phyloP scores from a whole-genome alignment of 2,113 vertebrate species.

The Datnioides undecimradiatus region DNA sequence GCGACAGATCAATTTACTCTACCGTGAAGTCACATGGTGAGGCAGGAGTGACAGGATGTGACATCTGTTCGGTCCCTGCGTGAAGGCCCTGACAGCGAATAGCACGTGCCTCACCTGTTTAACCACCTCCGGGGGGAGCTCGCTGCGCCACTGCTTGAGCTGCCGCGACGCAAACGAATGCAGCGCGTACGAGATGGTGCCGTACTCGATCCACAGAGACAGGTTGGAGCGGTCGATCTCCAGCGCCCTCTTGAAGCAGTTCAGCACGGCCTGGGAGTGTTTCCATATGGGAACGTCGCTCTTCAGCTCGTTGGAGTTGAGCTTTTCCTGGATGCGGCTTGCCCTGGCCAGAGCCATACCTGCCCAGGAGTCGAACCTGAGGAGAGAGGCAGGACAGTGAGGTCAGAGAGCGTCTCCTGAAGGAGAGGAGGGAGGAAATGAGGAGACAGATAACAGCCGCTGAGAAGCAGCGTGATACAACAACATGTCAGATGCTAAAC shows the following conservation, averaged over 20 bases:
- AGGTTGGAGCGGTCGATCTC: conserved; percentile 95
- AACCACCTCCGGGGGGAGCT: conserved; percentile 90
- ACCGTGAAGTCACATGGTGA: neutral
- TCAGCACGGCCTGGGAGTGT: conserved; percentile 91
- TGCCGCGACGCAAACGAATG: conserved; percentile 96
- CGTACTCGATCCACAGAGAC: conserved; percentile 97
- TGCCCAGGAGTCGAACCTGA: conserved; percentile 98
- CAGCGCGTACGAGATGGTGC: conserved; percentile 92
- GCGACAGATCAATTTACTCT: conserved; percentile 29
- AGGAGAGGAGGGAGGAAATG: too few species aligned
- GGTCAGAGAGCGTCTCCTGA: too few species aligned
- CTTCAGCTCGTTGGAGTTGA: conserved; percentile 97
- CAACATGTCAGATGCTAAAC: too few species aligned
- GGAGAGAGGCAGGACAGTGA: too few species aligned
- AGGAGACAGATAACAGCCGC: too few species aligned
- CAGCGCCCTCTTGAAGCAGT: conserved; percentile 93
- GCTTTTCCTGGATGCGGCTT: conserved; percentile 96
- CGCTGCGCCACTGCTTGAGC: conserved; percentile 92
- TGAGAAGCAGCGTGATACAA: too few species aligned
- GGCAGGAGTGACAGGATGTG: conserved; percentile 9
- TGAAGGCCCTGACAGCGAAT: neutral
- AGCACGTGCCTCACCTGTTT: conserved; percentile 87
- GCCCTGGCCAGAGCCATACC: conserved; percentile 98
- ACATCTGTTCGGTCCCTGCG: conserved; percentile 11
- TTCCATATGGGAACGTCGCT: conserved; percentile 98